phyloP scores from a whole-genome alignment of 37 sponge, comb jelly and placozoan species.

The Halichondria panicea region DNA sequence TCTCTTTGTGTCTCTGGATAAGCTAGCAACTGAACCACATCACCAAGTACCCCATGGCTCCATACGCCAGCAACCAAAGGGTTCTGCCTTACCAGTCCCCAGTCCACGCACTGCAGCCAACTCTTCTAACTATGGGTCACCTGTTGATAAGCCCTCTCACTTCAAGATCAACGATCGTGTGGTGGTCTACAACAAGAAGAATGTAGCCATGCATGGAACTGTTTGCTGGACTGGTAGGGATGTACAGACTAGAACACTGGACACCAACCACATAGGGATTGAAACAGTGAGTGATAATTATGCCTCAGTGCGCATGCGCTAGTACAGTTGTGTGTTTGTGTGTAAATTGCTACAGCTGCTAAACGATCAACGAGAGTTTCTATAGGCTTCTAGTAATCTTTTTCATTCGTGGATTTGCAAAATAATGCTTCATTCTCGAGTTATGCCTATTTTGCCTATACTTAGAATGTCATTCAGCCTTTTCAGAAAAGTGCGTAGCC shows the following conservation, averaged over 20 bases:
- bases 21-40: not conserved
- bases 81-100: not conserved
- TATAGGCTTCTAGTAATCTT: no score
- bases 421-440: no score
- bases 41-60: not conserved
- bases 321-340: no score
- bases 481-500: no score
- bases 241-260: not conserved
- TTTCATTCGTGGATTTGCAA: no score
- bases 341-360: no score
- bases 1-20: constrained; percentile 60
- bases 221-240: constrained; percentile 46
- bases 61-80: not conserved
- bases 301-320: no score
- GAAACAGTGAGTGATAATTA: constrained; percentile 55
- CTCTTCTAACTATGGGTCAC: not conserved
- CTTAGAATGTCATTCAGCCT: no score
- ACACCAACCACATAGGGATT: constrained; percentile 32
- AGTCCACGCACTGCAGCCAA: not conserved
- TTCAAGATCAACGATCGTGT: constrained; percentile 33
- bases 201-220: constrained; percentile 2
- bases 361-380: no score
- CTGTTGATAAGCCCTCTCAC: not conserved
- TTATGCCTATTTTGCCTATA: no score
- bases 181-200: constrained; percentile 20